These are phyloP conservation scores for Diadophis punctatus DNA, from an alignment of 2,113 vertebrate species.

Conservation along the genomic window DNA sequence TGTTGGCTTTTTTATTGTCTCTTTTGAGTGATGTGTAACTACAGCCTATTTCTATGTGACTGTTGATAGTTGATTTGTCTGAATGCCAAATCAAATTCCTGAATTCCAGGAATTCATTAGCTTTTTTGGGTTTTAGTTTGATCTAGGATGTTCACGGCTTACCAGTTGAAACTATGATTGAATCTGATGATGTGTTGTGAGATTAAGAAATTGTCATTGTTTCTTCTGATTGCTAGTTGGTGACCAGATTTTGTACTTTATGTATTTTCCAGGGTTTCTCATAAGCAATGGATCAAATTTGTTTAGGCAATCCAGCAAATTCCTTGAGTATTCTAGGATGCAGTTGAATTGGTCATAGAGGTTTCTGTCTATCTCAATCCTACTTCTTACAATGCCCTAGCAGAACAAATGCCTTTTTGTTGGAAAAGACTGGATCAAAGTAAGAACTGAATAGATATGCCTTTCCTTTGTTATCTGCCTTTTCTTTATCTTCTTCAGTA, in stretches of 20 bases:
- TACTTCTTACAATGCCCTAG: neutral
- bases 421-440: neutral
- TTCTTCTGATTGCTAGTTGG: neutral
- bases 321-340: neutral
- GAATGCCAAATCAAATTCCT: neutral
- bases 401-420: neutral
- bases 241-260: neutral
- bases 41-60: too few species aligned
- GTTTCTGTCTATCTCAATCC: neutral
- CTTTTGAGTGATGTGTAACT: neutral
- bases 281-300: neutral
- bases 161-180: neutral
- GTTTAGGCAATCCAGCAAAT: neutral
- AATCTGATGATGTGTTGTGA: neutral
- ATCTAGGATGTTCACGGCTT: neutral
- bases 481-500: neutral
- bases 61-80: neutral
- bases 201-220: neutral
- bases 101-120: neutral
- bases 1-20: neutral
- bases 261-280: neutral
- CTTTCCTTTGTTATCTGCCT: neutral
- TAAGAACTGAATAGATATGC: neutral
- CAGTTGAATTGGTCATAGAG: neutral
- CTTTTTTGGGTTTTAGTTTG: neutral